Base-by-base conservation (phyloP, 2,888 invertebrate species). In the Salpingus planirostris region DNA sequence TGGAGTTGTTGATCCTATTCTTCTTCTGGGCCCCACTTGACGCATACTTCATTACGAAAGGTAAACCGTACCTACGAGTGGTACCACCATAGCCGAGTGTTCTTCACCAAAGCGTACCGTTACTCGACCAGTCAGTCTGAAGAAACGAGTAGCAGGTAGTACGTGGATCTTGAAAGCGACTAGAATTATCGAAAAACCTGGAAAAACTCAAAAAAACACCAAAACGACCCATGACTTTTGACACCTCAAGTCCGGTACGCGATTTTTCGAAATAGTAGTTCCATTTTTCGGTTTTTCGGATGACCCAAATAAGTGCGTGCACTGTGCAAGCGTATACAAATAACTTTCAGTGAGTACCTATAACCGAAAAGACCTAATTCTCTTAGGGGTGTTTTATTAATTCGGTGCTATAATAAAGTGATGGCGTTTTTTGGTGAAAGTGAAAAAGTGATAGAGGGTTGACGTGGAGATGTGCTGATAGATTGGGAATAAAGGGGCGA, bases 41-140 rank as follows among this genome's bases (percentile, higher is more conserved):
- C 11, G 5, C 24, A 24, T 24, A n/a, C n/a, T 11, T 24, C 24
- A 10, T 5, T 21, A 7, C 21, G 8, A 21, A 6, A 11, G 24
- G 10, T 24, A 10, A n/a, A 21, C 21, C 21, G 8, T 8, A 21
- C 8, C 21, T 21, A 21, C 8, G 8, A 6, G 6, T 7, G 21
- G 24, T 24, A 24, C 11, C 15, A 33, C 23, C 24, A 33, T 27
- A 36, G 40, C 33, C 28, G 28, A 36, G 42, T 31, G 33, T 39
- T 37, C 40, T 40, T 42, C 41, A 33, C 39, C 40, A 33, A 40
- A 42, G 36, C 43, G 47, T 50, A 36, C 50, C 50, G 50, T 50
- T 50, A 50, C 35, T 43, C 45, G 46, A 41, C 49, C 50, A 50
- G 44, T 47, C 43, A n/a, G 41, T 42, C 36, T 31, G 38, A 46